Evolutionary conservation across 2,888 invertebrate species (phyloP).

Genomic region (Lampropteryx suffumata): DNA sequence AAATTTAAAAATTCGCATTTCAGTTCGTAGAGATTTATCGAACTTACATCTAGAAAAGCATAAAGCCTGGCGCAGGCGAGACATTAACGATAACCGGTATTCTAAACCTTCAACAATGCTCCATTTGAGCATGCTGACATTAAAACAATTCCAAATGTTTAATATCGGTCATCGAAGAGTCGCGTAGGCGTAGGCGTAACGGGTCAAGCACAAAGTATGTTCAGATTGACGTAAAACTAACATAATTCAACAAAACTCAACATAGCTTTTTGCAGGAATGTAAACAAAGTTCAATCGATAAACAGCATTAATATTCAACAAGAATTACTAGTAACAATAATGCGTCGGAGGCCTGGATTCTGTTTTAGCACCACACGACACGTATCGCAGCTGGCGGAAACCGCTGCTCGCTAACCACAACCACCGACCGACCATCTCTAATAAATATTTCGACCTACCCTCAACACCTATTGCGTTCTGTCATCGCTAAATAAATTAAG

Average conservation of each 20-base stretch:
- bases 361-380: conserved; percentile 68
- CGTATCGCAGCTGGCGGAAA: conserved; percentile 30
- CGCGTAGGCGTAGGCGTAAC: conserved; percentile 34
- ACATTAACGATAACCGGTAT: conserved; percentile 33
- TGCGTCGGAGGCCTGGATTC: conserved; percentile 67
- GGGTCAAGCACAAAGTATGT: conserved; percentile 34
- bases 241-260: conserved; percentile 73
- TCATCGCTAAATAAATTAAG: conserved; percentile 19
- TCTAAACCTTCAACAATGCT: conserved; percentile 1
- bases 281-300: conserved; percentile 77
- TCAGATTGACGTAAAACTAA: conserved; percentile 68
- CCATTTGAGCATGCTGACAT: conserved; percentile 5
- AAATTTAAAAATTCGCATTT: conserved; percentile 68
- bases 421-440: conserved; percentile 20
- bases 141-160: conserved; percentile 4
- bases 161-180: conserved; percentile 21
- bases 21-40: conserved; percentile 64
- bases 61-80: conserved; percentile 68
- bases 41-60: conserved; percentile 67
- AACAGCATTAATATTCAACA: conserved; percentile 72
- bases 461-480: conserved; percentile 25
- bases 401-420: conserved; percentile 20
- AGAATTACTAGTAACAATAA: conserved; percentile 72
- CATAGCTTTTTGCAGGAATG: conserved; percentile 79
- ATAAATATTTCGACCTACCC: conserved; percentile 22